These are phyloP conservation scores for Popillia japonica DNA, from an alignment of 1,140 invertebrate genomes.

Conservation along the genomic window DNA sequence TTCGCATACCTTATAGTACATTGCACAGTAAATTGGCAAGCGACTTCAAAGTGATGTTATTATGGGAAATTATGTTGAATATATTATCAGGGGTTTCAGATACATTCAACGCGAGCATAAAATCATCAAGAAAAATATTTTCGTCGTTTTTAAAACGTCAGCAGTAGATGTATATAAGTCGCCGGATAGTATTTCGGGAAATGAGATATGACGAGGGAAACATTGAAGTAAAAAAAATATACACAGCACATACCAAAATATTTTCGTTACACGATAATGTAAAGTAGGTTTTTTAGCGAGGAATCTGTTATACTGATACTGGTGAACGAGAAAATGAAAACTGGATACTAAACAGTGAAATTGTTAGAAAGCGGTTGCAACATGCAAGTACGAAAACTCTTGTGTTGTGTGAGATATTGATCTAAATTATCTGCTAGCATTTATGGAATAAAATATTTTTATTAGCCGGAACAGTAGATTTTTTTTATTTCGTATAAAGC, in stretches of 20 bases:
- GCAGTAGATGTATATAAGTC: neutral
- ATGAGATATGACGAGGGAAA: neutral
- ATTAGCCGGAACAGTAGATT: no score
- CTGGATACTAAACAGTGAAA: no score
- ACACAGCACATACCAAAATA: neutral
- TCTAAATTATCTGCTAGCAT: no score
- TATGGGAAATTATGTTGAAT: slow-evolving; percentile 3
- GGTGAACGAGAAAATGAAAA: no score
- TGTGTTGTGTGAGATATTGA: no score
- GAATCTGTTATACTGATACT: no score
- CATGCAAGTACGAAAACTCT: no score
- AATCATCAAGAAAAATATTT: slow-evolving; percentile 1
- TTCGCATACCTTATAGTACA: neutral
- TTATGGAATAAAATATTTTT: no score
- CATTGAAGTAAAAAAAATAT: neutral
- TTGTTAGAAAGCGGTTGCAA: no score
- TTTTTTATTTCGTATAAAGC: no score
- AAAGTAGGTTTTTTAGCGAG: no score
- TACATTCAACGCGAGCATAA: neutral
- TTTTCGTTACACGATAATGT: no score
- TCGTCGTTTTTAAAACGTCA: neutral
- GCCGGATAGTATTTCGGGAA: neutral
- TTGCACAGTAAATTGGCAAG: slow-evolving; percentile 4
- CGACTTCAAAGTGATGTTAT: slow-evolving; percentile 10
- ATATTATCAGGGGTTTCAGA: neutral